Base-by-base conservation (phyloP, 2,888 invertebrate species). In the Anodontia alba region DNA sequence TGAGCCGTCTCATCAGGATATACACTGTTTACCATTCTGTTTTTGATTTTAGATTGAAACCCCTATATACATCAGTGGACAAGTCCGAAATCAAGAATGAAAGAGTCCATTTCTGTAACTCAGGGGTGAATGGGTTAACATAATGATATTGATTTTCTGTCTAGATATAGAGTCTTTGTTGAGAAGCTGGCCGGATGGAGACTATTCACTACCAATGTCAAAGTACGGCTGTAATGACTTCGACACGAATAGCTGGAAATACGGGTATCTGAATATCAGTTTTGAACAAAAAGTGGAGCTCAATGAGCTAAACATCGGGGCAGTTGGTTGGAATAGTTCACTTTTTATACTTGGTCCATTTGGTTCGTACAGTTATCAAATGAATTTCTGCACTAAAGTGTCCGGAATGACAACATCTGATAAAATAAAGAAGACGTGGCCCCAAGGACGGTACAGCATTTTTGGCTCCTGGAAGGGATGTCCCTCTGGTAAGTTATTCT, bases 231-330 rank as follows among this genome's bases (percentile, higher is more conserved):
- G 62, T 33, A 20, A 20, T 33, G 62, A 62, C 7, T 33, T 29
- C 3, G 62, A 62, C 15, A 17, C 23, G 2, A 33, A 31, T 33
- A 3, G 3, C 17, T 62, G 62, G 62, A 5, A 62, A 33, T 62
- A 62, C 62, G 62, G 62, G 2, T 62, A 62, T 62, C 31, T 62
- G 29, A 62, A 62, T 17, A 62, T 62, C 1, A 62, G 46, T 20
- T 46, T 46, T 46, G 20, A 20, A 17, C 10, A 46, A 2, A 12
- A 12, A 20, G 46, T 46, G 46, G 15, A 20, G n/a, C 8, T 46
- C 3, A 2, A 20, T 46, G 46, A 46, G 17, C 15, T 12, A 46
- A 8, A 20, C 46, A 46, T 12, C 3, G 46, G 8, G 17, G 17
- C 5, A 15, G n/a, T 46, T 3, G 3, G 17, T 15, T 20, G 2